Conservation (phyloP, 2,113 vertebrate species). For the Sisor rabdophorus region DNA sequence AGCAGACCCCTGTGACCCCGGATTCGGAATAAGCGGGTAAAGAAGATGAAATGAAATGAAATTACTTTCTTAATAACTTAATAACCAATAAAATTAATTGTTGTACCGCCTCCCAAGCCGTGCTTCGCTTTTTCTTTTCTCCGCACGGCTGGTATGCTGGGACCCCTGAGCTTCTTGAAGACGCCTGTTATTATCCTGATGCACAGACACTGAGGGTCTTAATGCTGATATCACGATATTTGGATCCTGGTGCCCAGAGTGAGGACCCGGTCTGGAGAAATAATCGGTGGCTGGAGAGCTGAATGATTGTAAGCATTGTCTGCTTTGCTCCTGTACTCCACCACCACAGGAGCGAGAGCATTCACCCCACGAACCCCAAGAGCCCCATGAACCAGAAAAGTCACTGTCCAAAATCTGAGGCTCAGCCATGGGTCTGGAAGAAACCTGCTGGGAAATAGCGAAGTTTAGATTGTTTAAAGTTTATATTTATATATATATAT, state of each 20-base stretch:
- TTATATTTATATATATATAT: too few species aligned
- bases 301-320: constrained; percentile 78
- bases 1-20: too few species aligned
- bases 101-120: constrained; percentile 72
- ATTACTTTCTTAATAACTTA: too few species aligned
- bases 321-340: constrained; percentile 83
- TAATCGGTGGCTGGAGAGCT: constrained; percentile 50
- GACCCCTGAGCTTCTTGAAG: constrained; percentile 38
- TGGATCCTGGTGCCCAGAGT: constrained; percentile 47
- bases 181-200: constrained; percentile 55
- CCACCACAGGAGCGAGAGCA: constrained; percentile 86
- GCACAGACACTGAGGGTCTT: constrained; percentile 75
- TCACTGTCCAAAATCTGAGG: constrained; percentile 56
- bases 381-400: constrained; percentile 77
- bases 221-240: constrained; percentile 76
- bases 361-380: constrained; percentile 86
- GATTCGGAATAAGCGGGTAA: too few species aligned
- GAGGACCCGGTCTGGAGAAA: constrained; percentile 55
- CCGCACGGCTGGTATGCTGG: constrained; percentile 30
- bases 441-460: constrained; percentile 65
- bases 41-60: too few species aligned
- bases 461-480: neutral
- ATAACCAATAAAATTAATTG: neutral
- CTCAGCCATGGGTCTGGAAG: constrained; percentile 74
- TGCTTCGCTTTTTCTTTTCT: constrained; percentile 31